A percentile compares a stretch with the other conserved stretches of the same genome.
phyloP scores from a whole-genome alignment of 2,797 vertebrate species.

The Enteromius afrohamiltoni region DNA sequence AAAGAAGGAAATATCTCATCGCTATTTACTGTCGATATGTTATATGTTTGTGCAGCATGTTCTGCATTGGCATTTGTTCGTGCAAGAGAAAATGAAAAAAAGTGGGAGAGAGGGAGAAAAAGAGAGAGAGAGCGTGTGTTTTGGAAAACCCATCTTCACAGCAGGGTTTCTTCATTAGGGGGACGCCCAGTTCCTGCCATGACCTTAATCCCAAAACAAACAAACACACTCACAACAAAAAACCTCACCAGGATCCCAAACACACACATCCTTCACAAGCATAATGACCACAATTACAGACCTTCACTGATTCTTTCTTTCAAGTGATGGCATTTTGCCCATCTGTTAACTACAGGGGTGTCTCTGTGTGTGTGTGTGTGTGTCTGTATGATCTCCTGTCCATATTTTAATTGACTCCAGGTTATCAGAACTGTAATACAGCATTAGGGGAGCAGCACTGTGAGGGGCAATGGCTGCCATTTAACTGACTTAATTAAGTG shows the following conservation, averaged over 20 bases:
- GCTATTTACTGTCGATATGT: not conserved
- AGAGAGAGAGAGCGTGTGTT: not conserved
- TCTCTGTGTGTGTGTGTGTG: constrained; percentile 41
- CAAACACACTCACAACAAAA: constrained; percentile 41
- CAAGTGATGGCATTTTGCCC: constrained; percentile 55
- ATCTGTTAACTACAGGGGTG: constrained; percentile 44
- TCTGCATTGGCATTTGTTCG: not conserved
- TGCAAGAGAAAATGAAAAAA: not conserved
- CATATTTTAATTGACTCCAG: constrained; percentile 53
- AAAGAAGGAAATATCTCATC: constrained; percentile 21
- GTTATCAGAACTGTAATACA: constrained; percentile 48
- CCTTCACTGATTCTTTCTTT: constrained; percentile 67
- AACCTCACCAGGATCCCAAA: constrained; percentile 53
- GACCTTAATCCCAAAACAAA: constrained; percentile 53
- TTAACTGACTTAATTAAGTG: constrained; percentile 37
- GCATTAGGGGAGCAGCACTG: constrained; percentile 24
- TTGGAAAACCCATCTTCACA: constrained; percentile 37
- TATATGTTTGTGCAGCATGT: not conserved
- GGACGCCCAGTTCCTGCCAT: constrained; percentile 52
- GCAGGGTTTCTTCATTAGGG: constrained; percentile 55
- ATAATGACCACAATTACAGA: constrained; percentile 72
- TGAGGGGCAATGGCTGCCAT: constrained; percentile 28
- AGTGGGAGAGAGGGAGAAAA: not conserved
- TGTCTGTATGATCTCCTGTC: not conserved
- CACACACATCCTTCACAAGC: constrained; percentile 61